Base-by-base conservation (phyloP, 2,797 vertebrate genomes). In the Sebastes dallii region DNA sequence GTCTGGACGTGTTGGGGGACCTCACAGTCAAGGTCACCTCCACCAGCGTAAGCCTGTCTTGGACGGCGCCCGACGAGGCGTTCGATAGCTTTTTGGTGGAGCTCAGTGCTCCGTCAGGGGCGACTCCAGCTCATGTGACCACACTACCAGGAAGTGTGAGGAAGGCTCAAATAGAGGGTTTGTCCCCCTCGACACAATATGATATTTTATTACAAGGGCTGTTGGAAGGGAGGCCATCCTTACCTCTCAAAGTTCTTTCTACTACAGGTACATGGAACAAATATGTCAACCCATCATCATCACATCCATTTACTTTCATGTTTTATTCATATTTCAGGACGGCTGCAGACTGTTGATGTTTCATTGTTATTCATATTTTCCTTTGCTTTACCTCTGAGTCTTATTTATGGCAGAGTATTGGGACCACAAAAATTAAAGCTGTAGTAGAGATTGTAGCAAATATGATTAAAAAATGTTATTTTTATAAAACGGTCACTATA, bases 241-340 rank as follows among this genome's bases (percentile, higher is more conserved):
- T 78, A 54, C 90, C 93, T 61, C 91, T 96, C 88, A 91, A 66
- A 87, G 87, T 79, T 80, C 83, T 93, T 84, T 85, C 89, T 83
- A 86, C 82, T 68, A 93, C 95, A 97, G 96, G 96, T 96, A 96
- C 87, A 95, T 89, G 64, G 73, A 89, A 70, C 56, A 70, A 42
- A 70, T 60, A 25, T 79, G 80, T 39, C 62, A 83, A 62, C 56
- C 36, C 56, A 29, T 74, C 75, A 36, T 65, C 68, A 70, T 65
- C 66, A 65, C 36, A 24, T 78, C 22, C 20, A 32, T 72, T 77
- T 24, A 46, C 54, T 61, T 55, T 68, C 32, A 8, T 74, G 3
- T 3, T 69, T 3, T 69, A 1, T 62, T 1, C 36, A 60, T 69
- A 66, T 77, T 55, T 76, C 65, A 74, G 34, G 27, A 39, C 60